Conservation (phyloP, 2,888 invertebrate species). For the Notocelia uddmanniana region DNA sequence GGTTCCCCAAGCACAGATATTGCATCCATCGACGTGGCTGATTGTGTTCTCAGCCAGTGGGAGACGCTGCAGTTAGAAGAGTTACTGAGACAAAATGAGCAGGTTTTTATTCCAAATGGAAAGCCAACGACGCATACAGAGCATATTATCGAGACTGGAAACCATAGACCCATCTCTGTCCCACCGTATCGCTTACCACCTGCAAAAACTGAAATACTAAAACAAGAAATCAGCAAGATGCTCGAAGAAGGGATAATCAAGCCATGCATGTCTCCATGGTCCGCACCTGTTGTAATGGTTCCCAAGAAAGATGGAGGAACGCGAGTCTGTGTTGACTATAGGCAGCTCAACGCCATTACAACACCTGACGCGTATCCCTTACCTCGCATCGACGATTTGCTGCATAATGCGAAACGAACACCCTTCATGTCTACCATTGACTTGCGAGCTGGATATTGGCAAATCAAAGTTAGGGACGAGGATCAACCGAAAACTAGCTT, state of each 20-base stretch:
- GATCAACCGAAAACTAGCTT: slow-evolving; percentile 5
- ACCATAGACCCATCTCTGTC: too few species aligned
- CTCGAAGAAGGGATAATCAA: too few species aligned
- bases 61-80: neutral
- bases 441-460: slow-evolving; percentile 9
- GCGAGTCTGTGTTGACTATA: neutral
- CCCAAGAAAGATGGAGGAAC: slow-evolving; percentile 4
- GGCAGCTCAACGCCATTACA: slow-evolving; percentile 2
- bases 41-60: neutral
- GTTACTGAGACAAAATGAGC: neutral
- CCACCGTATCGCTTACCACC: too few species aligned
- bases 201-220: too few species aligned
- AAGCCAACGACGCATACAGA: slow-evolving; percentile 9
- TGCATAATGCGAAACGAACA: neutral
- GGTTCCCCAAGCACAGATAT: neutral
- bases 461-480: neutral
- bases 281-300: neutral
- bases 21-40: neutral
- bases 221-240: too few species aligned
- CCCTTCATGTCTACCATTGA: slow-evolving; percentile 2
- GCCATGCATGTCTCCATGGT: neutral
- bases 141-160: neutral
- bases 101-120: neutral
- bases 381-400: slow-evolving; percentile 3
- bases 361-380: slow-evolving; percentile 4